Conservation (phyloP, 2,888 invertebrate genomes). For the Ctenicera cuprea region DNA sequence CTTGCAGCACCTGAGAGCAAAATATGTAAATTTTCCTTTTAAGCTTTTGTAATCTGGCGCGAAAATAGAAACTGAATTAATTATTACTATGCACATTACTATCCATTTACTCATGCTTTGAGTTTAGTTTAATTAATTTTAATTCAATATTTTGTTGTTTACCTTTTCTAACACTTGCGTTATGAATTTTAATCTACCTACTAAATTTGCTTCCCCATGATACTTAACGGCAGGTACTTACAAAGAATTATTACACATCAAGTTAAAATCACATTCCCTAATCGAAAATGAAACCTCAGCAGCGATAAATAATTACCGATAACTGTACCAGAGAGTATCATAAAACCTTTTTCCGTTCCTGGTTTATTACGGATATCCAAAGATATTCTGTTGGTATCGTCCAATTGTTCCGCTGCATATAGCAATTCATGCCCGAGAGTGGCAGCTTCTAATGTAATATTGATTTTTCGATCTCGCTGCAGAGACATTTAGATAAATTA, state of each 20-base stretch:
- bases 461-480: conserved; percentile 23
- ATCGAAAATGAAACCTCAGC: neutral
- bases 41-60: too few species aligned
- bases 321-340: conserved; percentile 1
- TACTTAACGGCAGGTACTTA: too few species aligned
- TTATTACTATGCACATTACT: too few species aligned
- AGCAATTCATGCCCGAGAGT: neutral
- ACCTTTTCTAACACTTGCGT: too few species aligned
- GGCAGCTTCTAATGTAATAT: conserved; percentile 29
- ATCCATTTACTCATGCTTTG: too few species aligned
- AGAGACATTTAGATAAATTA: conserved; percentile 34
- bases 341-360: conserved; percentile 8
- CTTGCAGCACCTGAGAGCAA: too few species aligned
- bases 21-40: too few species aligned
- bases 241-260: neutral
- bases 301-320: conserved; percentile 17
- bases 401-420: conserved; percentile 22
- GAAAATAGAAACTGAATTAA: too few species aligned
- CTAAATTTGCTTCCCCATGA: too few species aligned
- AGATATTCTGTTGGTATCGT: neutral
- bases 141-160: too few species aligned
- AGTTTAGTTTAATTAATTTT: too few species aligned
- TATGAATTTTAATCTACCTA: too few species aligned
- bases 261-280: neutral
- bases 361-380: neutral